Percentiles rank a stretch among this genome's conserved stretches.
Conservation (phyloP, 1,140 invertebrate species). For the Phthorimaea operculella region DNA sequence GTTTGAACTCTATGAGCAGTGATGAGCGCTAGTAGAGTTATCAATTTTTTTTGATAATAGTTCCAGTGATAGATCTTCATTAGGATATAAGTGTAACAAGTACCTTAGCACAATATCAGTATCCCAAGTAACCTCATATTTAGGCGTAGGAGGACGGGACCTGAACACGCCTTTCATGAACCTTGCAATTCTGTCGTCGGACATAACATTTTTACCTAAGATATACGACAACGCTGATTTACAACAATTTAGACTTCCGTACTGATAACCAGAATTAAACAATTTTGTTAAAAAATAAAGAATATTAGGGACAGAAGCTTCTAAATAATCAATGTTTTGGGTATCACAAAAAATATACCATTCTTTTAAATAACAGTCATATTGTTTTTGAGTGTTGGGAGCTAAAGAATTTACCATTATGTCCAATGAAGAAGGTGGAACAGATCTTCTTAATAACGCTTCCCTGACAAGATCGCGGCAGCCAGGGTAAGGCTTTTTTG, state of each 20-base stretch:
- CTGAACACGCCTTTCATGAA: conserved; percentile 1
- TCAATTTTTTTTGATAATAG: conserved; percentile 1
- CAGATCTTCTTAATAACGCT: no score
- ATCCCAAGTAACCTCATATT: conserved; percentile 5
- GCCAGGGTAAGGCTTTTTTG: neutral
- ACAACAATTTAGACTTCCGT: conserved; percentile 4
- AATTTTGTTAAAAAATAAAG: neutral
- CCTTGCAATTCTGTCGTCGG: neutral
- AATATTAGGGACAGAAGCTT: conserved; percentile 1
- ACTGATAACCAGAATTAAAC: neutral
- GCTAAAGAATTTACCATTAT: no score
- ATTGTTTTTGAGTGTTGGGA: neutral
- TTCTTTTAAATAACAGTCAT: conserved; percentile 3
- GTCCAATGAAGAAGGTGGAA: no score
- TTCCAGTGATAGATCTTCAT: neutral
- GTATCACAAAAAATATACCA: neutral
- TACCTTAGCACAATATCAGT: neutral
- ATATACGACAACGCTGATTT: conserved; percentile 1
- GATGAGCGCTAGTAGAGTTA: no score
- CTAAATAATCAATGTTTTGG: neutral
- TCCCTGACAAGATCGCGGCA: no score
- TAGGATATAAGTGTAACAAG: conserved; percentile 1
- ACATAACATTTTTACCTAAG: neutral
- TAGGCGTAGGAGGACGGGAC: neutral
- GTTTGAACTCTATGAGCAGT: conserved; percentile 3